These are phyloP conservation scores for Anniella stebbinsi DNA, from an alignment of 2,797 vertebrate species.

Conservation along the genomic window DNA sequence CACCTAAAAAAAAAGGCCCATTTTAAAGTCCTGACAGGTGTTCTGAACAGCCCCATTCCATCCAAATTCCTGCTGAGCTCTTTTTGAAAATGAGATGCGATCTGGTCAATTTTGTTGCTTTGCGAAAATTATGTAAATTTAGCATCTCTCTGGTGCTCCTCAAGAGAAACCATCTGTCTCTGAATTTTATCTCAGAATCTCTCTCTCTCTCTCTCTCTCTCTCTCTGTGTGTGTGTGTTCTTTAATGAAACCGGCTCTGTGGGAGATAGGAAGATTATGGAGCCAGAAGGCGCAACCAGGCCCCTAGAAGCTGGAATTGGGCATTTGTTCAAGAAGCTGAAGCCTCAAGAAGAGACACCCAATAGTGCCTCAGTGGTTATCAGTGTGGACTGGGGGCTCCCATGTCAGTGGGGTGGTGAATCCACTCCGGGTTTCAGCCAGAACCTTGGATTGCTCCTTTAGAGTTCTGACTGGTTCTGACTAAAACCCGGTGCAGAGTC, in stretches of 20 bases:
- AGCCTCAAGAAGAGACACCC: too few species aligned
- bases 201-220: too few species aligned
- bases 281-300: not conserved
- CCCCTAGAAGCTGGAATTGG: too few species aligned
- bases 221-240: not conserved
- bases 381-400: too few species aligned
- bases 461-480: too few species aligned
- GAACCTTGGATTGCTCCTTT: too few species aligned
- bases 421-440: too few species aligned
- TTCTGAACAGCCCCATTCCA: not conserved
- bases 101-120: not conserved
- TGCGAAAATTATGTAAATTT: not conserved
- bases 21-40: not conserved
- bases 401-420: too few species aligned
- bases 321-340: not conserved
- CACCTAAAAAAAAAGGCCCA: not conserved
- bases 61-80: too few species aligned
- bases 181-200: not conserved
- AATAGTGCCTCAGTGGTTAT: too few species aligned
- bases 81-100: too few species aligned
- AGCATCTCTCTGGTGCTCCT: not conserved
- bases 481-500: too few species aligned
- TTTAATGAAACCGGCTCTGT: not conserved
- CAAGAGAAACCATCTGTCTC: slow-evolving; percentile 6
- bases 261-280: not conserved